Evolutionary conservation across 1,140 invertebrate species (phyloP).

Genomic region (Arion vulgaris): DNA sequence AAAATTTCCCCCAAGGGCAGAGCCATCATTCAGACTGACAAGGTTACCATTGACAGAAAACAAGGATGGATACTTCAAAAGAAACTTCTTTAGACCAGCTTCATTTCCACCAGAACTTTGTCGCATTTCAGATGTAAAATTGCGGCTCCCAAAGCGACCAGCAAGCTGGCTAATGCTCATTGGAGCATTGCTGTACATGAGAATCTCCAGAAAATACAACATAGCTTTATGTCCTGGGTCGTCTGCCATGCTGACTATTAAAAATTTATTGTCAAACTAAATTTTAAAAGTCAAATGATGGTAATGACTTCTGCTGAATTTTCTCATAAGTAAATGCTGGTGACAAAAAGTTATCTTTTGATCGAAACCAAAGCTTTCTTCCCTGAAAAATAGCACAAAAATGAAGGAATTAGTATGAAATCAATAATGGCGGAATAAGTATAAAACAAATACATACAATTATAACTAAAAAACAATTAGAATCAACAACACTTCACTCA

Average conservation of each 20-base stretch:
- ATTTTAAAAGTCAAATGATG: neutral
- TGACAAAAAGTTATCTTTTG: conserved; percentile 29
- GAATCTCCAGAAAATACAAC: conserved; percentile 73
- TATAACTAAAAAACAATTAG: no score
- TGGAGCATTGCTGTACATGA: conserved; percentile 72
- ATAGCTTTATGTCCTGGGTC: conserved; percentile 73
- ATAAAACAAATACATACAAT: no score
- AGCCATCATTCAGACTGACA: conserved; percentile 68
- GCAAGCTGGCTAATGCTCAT: conserved; percentile 72
- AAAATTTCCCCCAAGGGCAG: conserved; percentile 66
- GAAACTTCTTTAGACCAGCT: conserved; percentile 72
- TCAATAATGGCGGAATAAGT: no score
- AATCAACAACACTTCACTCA: no score
- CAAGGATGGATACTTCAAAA: conserved; percentile 73
- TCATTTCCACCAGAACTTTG: conserved; percentile 72
- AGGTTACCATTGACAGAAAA: conserved; percentile 73
- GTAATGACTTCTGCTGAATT: no score
- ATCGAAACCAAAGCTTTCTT: conserved; percentile 33
- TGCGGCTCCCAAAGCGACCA: conserved; percentile 72
- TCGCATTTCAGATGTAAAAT: conserved; percentile 73
- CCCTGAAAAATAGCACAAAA: conserved; percentile 29
- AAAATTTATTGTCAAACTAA: neutral
- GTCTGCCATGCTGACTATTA: conserved; percentile 64
- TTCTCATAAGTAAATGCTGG: neutral
- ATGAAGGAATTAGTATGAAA: no score